Percentiles rank a stretch among this genome's conserved stretches.
These are phyloP conservation scores for Nesoenas mayeri DNA, from an alignment of 2,113 vertebrate genomes.

Conservation along the genomic window DNA sequence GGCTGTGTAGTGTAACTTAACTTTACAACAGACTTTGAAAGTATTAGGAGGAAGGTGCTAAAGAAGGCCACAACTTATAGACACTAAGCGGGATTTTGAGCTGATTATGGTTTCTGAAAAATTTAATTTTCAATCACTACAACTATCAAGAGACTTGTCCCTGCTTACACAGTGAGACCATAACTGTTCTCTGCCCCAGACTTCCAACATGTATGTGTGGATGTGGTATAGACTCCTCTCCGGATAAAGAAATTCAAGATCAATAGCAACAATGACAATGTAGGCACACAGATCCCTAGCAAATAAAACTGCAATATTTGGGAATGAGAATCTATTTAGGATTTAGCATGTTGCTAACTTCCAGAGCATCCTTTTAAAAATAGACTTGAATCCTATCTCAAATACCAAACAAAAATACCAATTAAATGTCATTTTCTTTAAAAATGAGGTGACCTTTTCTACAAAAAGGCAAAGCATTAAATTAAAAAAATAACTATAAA, in stretches of 20 bases:
- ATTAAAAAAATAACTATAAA: neutral
- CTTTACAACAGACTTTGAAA: constrained; percentile 37
- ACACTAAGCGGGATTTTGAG: neutral
- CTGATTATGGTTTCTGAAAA: neutral
- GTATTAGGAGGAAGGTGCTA: neutral
- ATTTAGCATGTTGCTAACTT: neutral
- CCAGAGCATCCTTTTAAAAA: constrained; percentile 15
- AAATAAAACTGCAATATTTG: neutral
- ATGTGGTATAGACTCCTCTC: neutral
- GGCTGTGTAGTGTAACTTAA: neutral
- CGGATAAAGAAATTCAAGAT: neutral
- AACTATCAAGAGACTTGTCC: neutral
- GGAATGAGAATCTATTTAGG: neutral
- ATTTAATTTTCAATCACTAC: neutral
- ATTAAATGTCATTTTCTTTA: constrained; percentile 53
- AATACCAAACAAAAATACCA: constrained; percentile 64
- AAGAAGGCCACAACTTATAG: neutral
- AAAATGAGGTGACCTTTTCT: constrained; percentile 45
- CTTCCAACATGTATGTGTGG: neutral
- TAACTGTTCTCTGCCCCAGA: neutral
- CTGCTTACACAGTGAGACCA: neutral
- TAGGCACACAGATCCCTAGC: neutral
- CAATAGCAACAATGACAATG: neutral
- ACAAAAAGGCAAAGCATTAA: constrained; percentile 10
- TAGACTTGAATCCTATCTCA: constrained; percentile 34